phyloP scores from a whole-genome alignment of 2,113 vertebrate genomes.

The Tapirus terrestris region DNA sequence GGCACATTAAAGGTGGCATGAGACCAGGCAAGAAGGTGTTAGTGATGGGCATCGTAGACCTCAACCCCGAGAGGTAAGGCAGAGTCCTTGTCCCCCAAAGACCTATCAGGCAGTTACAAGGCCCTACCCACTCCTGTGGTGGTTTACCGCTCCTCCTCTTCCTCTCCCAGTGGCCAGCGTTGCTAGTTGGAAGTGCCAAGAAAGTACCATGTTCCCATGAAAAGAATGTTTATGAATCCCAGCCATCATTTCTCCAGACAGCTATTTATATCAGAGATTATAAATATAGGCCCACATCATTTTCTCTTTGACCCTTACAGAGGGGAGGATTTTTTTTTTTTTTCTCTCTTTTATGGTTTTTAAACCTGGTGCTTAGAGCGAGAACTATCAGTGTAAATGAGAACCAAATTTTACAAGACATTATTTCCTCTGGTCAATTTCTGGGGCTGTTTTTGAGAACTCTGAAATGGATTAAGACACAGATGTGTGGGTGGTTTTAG shows the following conservation, averaged over 20 bases:
- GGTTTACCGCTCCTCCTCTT: background rate
- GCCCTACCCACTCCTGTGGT: slow-evolving; percentile 2
- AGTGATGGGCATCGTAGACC: slow-evolving; percentile 97
- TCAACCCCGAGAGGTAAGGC: slow-evolving; percentile 95
- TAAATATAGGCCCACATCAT: slow-evolving; percentile 86
- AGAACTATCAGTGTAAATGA: slow-evolving; percentile 40
- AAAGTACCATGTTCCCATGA: slow-evolving; percentile 71
- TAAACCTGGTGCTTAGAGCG: slow-evolving; percentile 26
- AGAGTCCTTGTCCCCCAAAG: background rate
- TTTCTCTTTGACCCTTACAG: slow-evolving; percentile 85
- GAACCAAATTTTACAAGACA: background rate
- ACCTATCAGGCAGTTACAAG: background rate
- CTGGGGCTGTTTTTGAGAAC: background rate
- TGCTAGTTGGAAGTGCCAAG: slow-evolving; percentile 51
- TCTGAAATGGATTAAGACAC: slow-evolving; percentile 56
- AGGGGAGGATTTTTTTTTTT: slow-evolving; percentile 62
- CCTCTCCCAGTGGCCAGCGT: slow-evolving; percentile 40
- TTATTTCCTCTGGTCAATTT: slow-evolving; percentile 7
- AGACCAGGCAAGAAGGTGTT: slow-evolving; percentile 98
- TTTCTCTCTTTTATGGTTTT: slow-evolving; percentile 13
- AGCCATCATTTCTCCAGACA: slow-evolving; percentile 80
- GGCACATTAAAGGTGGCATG: slow-evolving; percentile 97
- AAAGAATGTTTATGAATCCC: slow-evolving; percentile 77
- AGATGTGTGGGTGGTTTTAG: background rate
- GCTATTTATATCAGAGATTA: slow-evolving; percentile 86